phyloP scores from a whole-genome alignment of 2,888 invertebrate genomes.

The Cactoblastis cactorum region DNA sequence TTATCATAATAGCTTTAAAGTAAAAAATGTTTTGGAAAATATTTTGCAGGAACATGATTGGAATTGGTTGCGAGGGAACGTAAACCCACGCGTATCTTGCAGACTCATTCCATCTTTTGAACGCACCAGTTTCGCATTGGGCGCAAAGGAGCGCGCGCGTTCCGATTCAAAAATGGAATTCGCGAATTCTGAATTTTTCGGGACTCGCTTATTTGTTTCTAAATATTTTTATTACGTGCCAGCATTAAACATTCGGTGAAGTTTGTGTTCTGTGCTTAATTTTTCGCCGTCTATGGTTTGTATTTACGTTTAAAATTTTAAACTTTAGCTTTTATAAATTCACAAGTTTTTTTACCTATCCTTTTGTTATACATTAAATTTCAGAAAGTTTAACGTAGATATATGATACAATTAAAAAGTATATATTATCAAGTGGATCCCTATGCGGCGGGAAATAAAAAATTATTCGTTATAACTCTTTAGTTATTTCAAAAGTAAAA shows the following conservation, averaged over 20 bases:
- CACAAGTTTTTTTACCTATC: no score
- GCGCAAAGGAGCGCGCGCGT: constrained; percentile 56
- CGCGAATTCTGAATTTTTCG: constrained; percentile 27
- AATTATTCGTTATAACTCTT: background rate
- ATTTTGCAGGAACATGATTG: constrained; percentile 39
- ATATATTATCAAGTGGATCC: background rate
- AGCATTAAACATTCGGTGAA: constrained; percentile 22
- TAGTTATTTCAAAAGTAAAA: no score
- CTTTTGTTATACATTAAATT: no score
- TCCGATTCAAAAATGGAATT: constrained; percentile 38
- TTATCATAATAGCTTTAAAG: constrained; percentile 33
- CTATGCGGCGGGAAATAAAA: background rate
- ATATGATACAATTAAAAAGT: no score
- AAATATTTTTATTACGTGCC: constrained; percentile 12
- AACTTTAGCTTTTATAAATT: no score
- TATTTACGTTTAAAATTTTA: no score
- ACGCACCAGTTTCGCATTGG: constrained; percentile 53
- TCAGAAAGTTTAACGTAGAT: no score
- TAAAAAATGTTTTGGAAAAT: constrained; percentile 34
- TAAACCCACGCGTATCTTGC: constrained; percentile 62
- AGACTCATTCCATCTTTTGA: constrained; percentile 48
- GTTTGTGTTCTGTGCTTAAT: constrained; percentile 16
- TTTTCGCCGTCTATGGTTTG: constrained; percentile 14
- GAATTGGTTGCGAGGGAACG: constrained; percentile 38
- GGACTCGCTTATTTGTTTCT: constrained; percentile 26